Conservation (phyloP, 2,113 vertebrate genomes). For the Murina feae region DNA sequence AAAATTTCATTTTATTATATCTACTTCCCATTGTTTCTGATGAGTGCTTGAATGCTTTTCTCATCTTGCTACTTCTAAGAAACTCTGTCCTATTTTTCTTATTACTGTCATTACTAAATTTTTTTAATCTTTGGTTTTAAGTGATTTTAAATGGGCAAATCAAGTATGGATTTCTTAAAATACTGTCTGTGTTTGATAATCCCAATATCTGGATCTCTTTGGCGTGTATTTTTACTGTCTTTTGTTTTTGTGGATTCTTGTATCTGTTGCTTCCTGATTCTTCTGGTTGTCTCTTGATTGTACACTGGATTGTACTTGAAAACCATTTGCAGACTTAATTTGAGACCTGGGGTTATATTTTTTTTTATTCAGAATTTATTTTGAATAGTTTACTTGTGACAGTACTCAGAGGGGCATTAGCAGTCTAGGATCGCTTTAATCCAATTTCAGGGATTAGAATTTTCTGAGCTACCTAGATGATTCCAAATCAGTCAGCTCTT, state of each 20-base stretch:
- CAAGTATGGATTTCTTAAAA: neutral
- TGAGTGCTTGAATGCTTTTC: neutral
- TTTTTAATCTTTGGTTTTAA: neutral
- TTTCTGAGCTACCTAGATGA: neutral
- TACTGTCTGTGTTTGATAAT: neutral
- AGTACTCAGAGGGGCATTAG: neutral
- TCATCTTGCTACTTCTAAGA: neutral
- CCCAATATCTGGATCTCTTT: neutral
- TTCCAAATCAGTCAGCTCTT: neutral
- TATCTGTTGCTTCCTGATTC: neutral
- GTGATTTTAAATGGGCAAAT: neutral
- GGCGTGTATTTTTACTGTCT: neutral
- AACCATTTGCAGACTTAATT: neutral
- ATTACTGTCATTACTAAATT: neutral
- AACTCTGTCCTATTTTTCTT: neutral
- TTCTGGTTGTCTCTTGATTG: neutral
- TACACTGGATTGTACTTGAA: conserved; percentile 2
- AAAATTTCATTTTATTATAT: neutral
- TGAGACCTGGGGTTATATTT: neutral
- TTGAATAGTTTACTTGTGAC: conserved; percentile 2
- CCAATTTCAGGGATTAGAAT: neutral
- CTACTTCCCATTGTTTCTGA: neutral
- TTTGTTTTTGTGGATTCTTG: neutral
- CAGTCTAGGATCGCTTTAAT: neutral
- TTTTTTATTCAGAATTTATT: neutral